Conservation (phyloP, 2,797 vertebrate species). For the Remorina albescens region DNA sequence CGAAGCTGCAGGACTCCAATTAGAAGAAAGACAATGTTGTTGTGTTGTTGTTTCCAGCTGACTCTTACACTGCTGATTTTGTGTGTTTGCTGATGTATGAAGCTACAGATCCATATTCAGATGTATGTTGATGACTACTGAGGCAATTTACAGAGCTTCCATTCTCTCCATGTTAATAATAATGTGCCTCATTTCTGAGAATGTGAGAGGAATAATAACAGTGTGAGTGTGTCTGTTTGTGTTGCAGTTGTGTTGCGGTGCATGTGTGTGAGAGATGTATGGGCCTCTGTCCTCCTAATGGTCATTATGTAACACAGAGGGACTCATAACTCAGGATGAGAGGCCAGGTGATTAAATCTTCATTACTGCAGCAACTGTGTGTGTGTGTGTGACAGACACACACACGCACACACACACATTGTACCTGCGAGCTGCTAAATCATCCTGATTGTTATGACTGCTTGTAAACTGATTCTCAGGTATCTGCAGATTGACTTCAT, state of each 20-base stretch:
- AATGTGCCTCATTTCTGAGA: conserved; percentile 3
- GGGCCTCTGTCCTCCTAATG: conserved; percentile 24
- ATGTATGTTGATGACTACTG: too few relatives aligned
- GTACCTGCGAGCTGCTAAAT: conserved; percentile 25
- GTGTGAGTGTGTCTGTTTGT: background rate
- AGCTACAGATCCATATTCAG: too few relatives aligned
- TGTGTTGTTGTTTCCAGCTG: too few relatives aligned
- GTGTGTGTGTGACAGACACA: background rate
- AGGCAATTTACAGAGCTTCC: background rate
- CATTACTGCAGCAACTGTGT: conserved; percentile 67
- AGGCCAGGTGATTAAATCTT: conserved; percentile 82
- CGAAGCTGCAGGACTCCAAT: too few relatives aligned
- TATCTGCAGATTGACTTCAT: background rate
- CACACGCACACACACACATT: background rate
- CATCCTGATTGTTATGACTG: conserved; percentile 19
- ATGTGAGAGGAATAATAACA: background rate
- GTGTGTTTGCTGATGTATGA: background rate
- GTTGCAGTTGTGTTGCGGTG: background rate
- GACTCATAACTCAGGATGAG: conserved; percentile 77
- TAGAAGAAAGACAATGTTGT: too few relatives aligned
- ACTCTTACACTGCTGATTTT: too few relatives aligned
- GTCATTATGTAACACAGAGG: conserved; percentile 37
- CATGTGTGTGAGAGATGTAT: background rate
- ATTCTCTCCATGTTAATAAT: background rate
- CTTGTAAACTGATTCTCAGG: background rate